These are phyloP conservation scores for Protomyctophum bolini DNA, from an alignment of 2,113 vertebrate species.

Conservation along the genomic window DNA sequence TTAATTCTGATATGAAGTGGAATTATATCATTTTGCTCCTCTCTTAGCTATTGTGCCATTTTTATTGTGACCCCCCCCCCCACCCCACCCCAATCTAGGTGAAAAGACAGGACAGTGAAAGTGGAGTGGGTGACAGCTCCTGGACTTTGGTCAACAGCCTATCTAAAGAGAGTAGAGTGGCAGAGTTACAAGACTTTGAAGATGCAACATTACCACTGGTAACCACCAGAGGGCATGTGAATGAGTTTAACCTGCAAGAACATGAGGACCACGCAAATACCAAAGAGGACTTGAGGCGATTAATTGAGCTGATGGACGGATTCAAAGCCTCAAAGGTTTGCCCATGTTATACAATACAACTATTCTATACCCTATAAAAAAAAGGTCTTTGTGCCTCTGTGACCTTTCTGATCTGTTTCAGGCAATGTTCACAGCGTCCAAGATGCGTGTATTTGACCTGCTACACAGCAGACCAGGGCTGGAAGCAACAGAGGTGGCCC, in stretches of 20 bases:
- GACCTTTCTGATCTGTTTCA: constrained; percentile 51
- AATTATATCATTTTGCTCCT: background rate
- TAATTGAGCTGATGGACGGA: constrained; percentile 84
- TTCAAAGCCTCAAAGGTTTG: constrained; percentile 92
- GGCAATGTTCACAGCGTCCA: constrained; percentile 87
- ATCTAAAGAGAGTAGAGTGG: constrained; percentile 30
- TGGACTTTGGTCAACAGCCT: constrained; percentile 40
- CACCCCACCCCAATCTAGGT: constrained; percentile 31
- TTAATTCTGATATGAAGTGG: background rate
- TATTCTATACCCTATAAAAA: background rate
- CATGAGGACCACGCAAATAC: constrained; percentile 11
- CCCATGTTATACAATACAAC: background rate
- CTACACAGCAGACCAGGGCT: constrained; percentile 68
- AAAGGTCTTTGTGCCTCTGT: background rate
- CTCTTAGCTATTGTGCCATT: background rate
- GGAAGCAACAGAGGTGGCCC: constrained; percentile 76
- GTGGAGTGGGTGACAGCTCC: constrained; percentile 24
- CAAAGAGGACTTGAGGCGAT: constrained; percentile 61
- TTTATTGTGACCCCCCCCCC: background rate
- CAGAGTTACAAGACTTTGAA: background rate
- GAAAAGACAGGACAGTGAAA: constrained; percentile 29
- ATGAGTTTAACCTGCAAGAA: background rate
- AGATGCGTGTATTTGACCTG: constrained; percentile 86
- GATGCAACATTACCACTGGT: constrained; percentile 1
- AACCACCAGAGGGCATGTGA: constrained; percentile 28